Evolutionary conservation across 2,113 vertebrate species (phyloP).

Genomic region (Uria lomvia): DNA sequence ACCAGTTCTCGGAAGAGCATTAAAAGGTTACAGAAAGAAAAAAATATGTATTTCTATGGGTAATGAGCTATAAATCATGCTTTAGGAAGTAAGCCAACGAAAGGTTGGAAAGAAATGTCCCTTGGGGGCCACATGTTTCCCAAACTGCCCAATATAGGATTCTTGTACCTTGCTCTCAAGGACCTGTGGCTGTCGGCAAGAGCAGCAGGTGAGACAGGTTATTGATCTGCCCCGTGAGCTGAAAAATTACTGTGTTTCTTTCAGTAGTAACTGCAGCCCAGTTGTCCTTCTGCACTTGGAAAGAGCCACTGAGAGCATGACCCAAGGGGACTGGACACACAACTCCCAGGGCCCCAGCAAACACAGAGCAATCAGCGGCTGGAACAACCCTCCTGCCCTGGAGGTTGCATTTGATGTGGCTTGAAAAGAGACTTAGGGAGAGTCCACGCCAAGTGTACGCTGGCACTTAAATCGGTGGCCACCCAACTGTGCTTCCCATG

Average conservation of each 20-base stretch:
- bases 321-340: not conserved
- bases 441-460: not conserved
- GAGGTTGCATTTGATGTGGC: not conserved
- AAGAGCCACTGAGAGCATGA: not conserved
- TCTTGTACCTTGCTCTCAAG: not conserved
- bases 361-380: not conserved
- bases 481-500: accelerated
- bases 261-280: not conserved
- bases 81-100: not conserved
- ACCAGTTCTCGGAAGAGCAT: not conserved
- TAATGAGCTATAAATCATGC: not conserved
- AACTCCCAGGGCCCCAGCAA: not conserved
- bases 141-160: not conserved
- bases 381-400: not conserved
- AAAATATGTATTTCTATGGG: not conserved
- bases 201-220: not conserved
- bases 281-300: not conserved
- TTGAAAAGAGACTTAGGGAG: not conserved
- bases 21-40: not conserved
- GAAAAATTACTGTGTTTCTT: not conserved
- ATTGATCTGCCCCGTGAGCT: not conserved
- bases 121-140: not conserved
- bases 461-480: not conserved
- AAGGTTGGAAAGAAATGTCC: not conserved
- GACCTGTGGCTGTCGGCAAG: not conserved